These are phyloP conservation scores for Chlorospingus flavigularis DNA, from an alignment of 2,797 vertebrate genomes.

Conservation along the genomic window DNA sequence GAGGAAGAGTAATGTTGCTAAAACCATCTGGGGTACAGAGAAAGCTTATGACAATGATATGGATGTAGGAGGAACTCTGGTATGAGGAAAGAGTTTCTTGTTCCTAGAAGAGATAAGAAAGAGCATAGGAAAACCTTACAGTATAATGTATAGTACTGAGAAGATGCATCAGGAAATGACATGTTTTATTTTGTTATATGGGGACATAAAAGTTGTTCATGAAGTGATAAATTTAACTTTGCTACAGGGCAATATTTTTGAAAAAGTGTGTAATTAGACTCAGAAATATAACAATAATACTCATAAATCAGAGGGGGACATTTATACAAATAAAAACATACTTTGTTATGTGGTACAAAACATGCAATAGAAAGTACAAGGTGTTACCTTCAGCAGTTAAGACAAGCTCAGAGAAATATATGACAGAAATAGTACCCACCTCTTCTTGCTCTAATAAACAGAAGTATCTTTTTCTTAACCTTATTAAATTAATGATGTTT, in stretches of 20 bases:
- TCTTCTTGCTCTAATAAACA: neutral
- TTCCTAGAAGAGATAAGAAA: neutral
- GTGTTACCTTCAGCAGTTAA: neutral
- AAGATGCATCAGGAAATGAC: neutral
- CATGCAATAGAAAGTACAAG: neutral
- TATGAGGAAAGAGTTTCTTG: neutral
- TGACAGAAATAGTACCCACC: neutral
- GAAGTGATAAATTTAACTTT: neutral
- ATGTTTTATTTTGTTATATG: neutral
- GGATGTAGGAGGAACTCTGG: neutral
- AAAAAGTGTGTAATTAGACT: neutral
- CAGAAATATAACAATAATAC: neutral
- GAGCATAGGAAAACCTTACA: neutral
- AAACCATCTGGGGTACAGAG: conserved; percentile 31
- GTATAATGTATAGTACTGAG: neutral
- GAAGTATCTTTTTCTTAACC: neutral
- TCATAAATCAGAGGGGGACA: neutral
- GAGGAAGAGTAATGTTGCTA: neutral
- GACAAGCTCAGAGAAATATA: neutral
- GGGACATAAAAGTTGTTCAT: neutral
- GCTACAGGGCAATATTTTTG: neutral
- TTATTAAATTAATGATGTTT: neutral
- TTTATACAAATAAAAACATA: neutral
- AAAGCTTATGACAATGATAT: neutral
- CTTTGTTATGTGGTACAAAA: neutral